These are phyloP conservation scores for Terrapene triunguis DNA, from an alignment of 2,113 vertebrate genomes.

Conservation along the genomic window DNA sequence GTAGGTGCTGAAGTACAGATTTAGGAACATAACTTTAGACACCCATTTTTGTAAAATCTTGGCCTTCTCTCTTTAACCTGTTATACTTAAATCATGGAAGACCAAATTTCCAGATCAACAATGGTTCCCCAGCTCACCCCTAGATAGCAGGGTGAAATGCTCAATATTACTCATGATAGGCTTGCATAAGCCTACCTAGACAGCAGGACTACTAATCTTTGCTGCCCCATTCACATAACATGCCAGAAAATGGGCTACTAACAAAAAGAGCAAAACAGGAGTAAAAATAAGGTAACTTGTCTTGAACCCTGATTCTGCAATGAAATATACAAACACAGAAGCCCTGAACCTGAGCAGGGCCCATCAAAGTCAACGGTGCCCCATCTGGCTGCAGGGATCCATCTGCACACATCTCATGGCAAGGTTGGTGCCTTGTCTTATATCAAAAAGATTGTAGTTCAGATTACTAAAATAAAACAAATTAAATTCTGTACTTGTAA, in stretches of 20 bases:
- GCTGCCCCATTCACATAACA: not conserved
- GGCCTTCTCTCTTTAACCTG: conserved; percentile 4
- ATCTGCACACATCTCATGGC: not conserved
- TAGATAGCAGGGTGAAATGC: not conserved
- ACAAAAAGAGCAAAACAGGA: not conserved
- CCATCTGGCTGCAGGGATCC: not conserved
- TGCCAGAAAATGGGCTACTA: not conserved
- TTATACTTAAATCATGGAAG: conserved; percentile 14
- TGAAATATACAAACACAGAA: not conserved
- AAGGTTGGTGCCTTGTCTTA: conserved; percentile 9
- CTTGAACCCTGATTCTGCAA: not conserved
- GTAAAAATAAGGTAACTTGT: not conserved
- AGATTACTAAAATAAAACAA: not conserved
- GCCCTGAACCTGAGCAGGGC: not conserved
- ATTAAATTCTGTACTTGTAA: conserved; percentile 11
- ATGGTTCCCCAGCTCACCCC: conserved; percentile 1
- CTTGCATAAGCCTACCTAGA: not conserved
- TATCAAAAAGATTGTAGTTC: not conserved
- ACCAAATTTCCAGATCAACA: conserved; percentile 24
- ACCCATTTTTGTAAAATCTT: not conserved
- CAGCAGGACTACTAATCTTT: not conserved
- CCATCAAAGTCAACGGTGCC: not conserved
- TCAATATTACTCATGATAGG: fast-evolving
- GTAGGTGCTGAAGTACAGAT: not conserved
- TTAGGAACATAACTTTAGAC: not conserved